These are phyloP conservation scores for Labeo calbasu DNA, from an alignment of 2,797 vertebrate genomes.

Conservation along the genomic window DNA sequence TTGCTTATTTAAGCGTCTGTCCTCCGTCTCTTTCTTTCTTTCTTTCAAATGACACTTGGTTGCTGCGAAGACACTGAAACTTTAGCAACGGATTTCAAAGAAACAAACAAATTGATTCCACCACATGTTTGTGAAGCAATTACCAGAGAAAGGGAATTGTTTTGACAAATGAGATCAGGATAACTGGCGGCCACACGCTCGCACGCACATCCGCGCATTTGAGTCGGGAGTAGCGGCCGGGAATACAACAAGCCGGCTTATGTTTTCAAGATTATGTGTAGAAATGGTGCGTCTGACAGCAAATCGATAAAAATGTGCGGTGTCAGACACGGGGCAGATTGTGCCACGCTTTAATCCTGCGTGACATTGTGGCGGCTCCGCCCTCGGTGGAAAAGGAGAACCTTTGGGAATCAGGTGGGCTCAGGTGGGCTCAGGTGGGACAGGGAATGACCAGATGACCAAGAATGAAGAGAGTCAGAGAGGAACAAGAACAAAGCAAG, in stretches of 20 bases:
- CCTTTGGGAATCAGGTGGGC: conserved; percentile 18
- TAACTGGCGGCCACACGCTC: conserved; percentile 27
- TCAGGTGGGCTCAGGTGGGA: conserved; percentile 39
- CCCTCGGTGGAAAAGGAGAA: conserved; percentile 7
- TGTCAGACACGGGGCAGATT: conserved; percentile 53
- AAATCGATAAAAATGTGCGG: conserved; percentile 70
- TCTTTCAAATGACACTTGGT: conserved; percentile 37
- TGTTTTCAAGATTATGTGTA: conserved; percentile 63
- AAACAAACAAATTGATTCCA: conserved; percentile 55
- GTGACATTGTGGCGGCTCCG: conserved; percentile 63
- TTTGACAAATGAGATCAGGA: conserved; percentile 64
- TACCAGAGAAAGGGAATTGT: conserved; percentile 53
- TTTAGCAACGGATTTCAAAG: conserved; percentile 48
- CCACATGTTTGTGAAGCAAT: conserved; percentile 60
- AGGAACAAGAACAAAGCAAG: not conserved
- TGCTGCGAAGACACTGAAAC: conserved; percentile 38
- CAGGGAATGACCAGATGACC: not conserved
- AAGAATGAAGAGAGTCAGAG: not conserved
- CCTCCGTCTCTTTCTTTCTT: conserved; percentile 37
- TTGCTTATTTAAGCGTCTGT: conserved; percentile 42
- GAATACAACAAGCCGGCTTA: conserved; percentile 75
- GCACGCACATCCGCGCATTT: conserved; percentile 50
- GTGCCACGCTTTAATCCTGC: conserved; percentile 67
- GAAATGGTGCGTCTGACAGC: conserved; percentile 67
- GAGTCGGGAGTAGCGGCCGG: conserved; percentile 42